Conservation (phyloP, 30 jellyfish, hydroid and myxozoan genomes). For the Pseudorhiza aurosa region DNA sequence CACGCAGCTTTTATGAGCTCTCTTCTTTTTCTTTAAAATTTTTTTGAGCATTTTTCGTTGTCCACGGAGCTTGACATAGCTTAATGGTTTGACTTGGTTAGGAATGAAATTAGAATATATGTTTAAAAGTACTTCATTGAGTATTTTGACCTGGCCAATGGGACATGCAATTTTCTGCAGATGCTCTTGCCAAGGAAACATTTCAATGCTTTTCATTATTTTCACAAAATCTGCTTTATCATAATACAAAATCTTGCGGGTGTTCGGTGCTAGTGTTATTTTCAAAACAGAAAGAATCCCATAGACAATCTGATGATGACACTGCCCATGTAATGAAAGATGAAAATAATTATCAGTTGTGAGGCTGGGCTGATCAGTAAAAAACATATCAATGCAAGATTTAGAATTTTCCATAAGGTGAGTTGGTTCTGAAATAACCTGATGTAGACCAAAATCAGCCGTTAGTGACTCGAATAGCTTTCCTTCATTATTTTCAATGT, state of each 20-base stretch:
- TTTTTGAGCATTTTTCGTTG: conserved; percentile 38
- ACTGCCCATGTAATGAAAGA: conserved; percentile 63
- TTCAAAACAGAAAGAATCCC: conserved; percentile 48
- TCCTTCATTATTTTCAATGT: conserved; percentile 51
- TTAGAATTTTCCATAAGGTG: conserved; percentile 15
- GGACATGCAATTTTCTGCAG: conserved; percentile 41
- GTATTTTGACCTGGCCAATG: conserved; percentile 51
- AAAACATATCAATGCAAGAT: conserved; percentile 4
- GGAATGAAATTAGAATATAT: conserved; percentile 51
- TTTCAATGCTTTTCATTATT: conserved; percentile 46
- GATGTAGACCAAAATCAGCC: conserved; percentile 44
- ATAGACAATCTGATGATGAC: conserved; percentile 55
- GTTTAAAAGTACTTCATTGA: conserved; percentile 53
- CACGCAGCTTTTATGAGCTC: conserved; percentile 40
- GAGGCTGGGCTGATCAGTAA: conserved; percentile 2
- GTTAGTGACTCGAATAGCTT: conserved; percentile 46
- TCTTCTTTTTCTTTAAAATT: conserved; percentile 46
- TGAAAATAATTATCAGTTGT: conserved; percentile 23
- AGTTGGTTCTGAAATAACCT: conserved; percentile 57
- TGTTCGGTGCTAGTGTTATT: conserved; percentile 44
- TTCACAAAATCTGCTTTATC: too few relatives aligned
- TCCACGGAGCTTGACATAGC: conserved; percentile 47
- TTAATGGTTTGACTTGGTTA: conserved; percentile 37
- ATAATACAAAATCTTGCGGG: conserved; percentile 55
- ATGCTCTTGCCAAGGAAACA: conserved; percentile 60